phyloP scores from a whole-genome alignment of 2,888 invertebrate species.

The Epistrophe grossulariae region DNA sequence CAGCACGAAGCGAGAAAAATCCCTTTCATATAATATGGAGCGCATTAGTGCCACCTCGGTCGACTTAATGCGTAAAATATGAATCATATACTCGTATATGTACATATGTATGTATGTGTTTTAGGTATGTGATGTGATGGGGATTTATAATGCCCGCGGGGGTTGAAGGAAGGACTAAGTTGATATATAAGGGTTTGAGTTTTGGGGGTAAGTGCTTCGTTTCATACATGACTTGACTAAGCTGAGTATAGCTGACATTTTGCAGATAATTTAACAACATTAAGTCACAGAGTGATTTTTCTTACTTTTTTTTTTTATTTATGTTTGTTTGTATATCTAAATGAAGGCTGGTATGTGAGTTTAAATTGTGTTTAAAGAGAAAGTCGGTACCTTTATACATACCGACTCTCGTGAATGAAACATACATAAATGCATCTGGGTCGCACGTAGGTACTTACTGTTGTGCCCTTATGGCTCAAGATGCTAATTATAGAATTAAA shows the following conservation, averaged over 20 bases:
- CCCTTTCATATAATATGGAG: conserved; percentile 60
- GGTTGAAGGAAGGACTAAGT: not conserved
- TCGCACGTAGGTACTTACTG: too few relatives aligned
- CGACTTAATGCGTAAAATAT: conserved; percentile 73
- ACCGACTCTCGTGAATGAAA: too few relatives aligned
- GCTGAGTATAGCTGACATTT: conserved; percentile 65
- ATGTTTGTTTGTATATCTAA: not conserved
- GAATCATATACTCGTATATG: conserved; percentile 36
- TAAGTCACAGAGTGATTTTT: not conserved
- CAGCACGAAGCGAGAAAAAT: conserved; percentile 43
- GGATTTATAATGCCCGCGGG: not conserved
- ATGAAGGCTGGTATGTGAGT: too few relatives aligned
- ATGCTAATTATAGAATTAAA: too few relatives aligned
- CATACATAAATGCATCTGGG: too few relatives aligned
- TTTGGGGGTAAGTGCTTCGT: conserved; percentile 69
- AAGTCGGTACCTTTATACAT: too few relatives aligned
- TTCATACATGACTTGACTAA: conserved; percentile 75
- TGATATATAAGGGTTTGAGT: not conserved
- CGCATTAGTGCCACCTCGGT: conserved; percentile 73
- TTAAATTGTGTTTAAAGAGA: too few relatives aligned
- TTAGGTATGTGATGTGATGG: too few relatives aligned
- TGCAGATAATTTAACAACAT: conserved; percentile 67
- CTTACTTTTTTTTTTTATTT: not conserved
- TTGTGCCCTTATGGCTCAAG: too few relatives aligned
- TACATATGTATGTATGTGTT: too few relatives aligned